Percentiles rank a stretch among this genome's conserved stretches.
Conservation (phyloP, 2,888 invertebrate species). For the Drosophila vallismaia region DNA sequence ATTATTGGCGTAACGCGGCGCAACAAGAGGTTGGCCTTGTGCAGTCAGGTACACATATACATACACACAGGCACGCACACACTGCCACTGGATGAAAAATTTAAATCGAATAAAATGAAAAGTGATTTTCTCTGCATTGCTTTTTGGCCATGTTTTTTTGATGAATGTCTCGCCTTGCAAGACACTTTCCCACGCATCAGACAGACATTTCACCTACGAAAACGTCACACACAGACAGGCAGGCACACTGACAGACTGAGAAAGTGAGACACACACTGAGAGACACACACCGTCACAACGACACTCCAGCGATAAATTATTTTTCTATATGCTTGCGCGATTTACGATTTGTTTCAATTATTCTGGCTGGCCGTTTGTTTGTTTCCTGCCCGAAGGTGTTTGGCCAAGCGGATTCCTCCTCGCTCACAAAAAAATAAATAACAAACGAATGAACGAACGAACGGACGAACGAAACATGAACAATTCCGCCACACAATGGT, state of each 20-base stretch:
- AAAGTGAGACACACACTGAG: slow-evolving; percentile 24
- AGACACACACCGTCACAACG: slow-evolving; percentile 41
- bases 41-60: slow-evolving; percentile 46
- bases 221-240: slow-evolving; percentile 3
- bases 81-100: slow-evolving; percentile 24
- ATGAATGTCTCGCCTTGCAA: slow-evolving; percentile 17
- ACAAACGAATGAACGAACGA: slow-evolving; percentile 58
- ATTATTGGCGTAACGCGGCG: slow-evolving; percentile 48
- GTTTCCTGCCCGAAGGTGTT: slow-evolving; percentile 22
- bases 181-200: slow-evolving; percentile 38
- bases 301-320: slow-evolving; percentile 31
- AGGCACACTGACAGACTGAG: not conserved
- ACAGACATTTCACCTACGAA: slow-evolving; percentile 14
- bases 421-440: slow-evolving; percentile 46
- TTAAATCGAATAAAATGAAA: slow-evolving; percentile 39
- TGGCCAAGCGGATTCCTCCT: slow-evolving; percentile 15
- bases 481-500: slow-evolving; percentile 77
- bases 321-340: slow-evolving; percentile 21
- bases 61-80: slow-evolving; percentile 25
- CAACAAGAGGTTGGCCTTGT: slow-evolving; percentile 57
- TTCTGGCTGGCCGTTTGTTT: slow-evolving; percentile 21
- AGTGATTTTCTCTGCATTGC: slow-evolving; percentile 27
- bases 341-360: slow-evolving; percentile 31
- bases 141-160: slow-evolving; percentile 14
- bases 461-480: slow-evolving; percentile 67